Base-by-base conservation (phyloP, 2,888 invertebrate genomes). In the Neria commutata region DNA sequence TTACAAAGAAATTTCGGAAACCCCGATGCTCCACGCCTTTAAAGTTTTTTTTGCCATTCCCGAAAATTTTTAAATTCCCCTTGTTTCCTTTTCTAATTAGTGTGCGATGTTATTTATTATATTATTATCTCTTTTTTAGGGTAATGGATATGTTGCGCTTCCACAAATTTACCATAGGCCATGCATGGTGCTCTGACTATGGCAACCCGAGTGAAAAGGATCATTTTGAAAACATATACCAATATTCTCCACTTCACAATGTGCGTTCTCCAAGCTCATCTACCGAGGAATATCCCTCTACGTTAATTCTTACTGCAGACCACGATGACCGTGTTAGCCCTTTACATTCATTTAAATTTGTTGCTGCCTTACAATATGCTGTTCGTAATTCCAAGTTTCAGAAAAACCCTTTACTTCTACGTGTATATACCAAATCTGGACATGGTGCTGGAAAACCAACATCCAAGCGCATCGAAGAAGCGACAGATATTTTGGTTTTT, bases 311-410 rank as follows among this genome's bases (percentile, higher is more conserved):
- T 69, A 98, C 98, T n/a, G 98, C 95, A 19, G 98, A 98, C 85
- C 98, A 98, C 83, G 98, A 98, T 84, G 98, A 98, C 84, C 89
- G 98, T 69, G 98, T 99, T 65, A 98, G 98, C 66, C 98, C 98
- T 51, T 86, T 96, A 67, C 99, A 99, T 85, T 96, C 97, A 61
- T 86, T 98, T 48, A 99, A 99, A 84, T 94, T 91, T 83, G 91
- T 94, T 60, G 97, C 98, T 1, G 88, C 92, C 71, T 84, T 99
- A 61, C 98, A 99, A 77, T 85, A 93, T 74, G 86, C 85, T 42
- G 78, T 92, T 16, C 89, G 88, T 42, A 79, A 80, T 58, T 75
- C 85, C 3, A 75, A 85, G 5, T 83, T 85, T 64, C 94, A 95
- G 86, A 86, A 80, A 17, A 93, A 93, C 71, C 98, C 98, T 1